Percentiles rank a stretch among this genome's conserved stretches.
These are phyloP conservation scores for Diorhabda sublineata DNA, from an alignment of 1,140 invertebrate species.

Conservation along the genomic window DNA sequence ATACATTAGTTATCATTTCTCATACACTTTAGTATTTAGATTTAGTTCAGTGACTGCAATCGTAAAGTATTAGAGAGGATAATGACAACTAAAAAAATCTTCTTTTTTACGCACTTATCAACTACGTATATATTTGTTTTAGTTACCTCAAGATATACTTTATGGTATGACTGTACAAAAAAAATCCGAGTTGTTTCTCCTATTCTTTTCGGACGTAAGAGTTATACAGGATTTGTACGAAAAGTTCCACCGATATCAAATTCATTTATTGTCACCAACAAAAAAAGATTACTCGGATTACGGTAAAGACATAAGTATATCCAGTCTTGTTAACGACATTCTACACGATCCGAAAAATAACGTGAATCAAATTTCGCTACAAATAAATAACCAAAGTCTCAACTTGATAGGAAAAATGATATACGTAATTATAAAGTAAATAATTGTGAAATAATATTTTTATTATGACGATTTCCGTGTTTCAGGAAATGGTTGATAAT, in stretches of 20 bases:
- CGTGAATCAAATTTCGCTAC: background rate
- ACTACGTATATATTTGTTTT: background rate
- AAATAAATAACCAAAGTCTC: too few species aligned
- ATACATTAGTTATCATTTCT: too few species aligned
- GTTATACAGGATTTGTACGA: constrained; percentile 56
- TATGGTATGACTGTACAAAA: constrained; percentile 39
- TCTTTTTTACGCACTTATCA: too few species aligned
- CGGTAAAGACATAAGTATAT: constrained; percentile 51
- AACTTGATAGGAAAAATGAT: too few species aligned
- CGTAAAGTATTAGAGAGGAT: too few species aligned
- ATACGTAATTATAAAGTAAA: too few species aligned
- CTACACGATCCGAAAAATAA: constrained; percentile 52
- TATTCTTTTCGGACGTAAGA: constrained; percentile 51
- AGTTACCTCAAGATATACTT: constrained; percentile 36
- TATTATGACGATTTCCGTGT: too few species aligned
- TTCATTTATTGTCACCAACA: constrained; percentile 46
- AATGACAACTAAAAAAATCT: too few species aligned
- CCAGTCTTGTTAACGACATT: constrained; percentile 58
- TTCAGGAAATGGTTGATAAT: constrained; percentile 38
- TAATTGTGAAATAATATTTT: too few species aligned
- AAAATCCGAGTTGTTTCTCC: constrained; percentile 10
- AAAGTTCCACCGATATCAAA: constrained; percentile 54
- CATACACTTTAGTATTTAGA: too few species aligned
- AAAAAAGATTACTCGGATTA: constrained; percentile 38
- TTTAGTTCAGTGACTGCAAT: too few species aligned